Evolutionary conservation across 2,797 vertebrate species (phyloP).

Genomic region (Limosa lapponica): DNA sequence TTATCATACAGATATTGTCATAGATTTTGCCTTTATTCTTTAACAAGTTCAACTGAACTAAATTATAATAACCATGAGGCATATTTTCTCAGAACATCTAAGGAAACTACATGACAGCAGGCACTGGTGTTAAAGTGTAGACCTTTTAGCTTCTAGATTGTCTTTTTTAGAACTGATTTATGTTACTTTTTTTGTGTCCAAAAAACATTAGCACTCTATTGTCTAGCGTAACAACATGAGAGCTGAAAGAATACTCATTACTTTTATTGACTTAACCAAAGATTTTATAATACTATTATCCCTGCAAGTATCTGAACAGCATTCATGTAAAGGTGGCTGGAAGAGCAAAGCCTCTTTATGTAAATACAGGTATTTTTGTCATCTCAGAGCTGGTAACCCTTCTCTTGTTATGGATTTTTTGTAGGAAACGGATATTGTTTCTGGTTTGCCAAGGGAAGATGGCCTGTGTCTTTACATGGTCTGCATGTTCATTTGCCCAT

Average conservation of each 20-base stretch:
- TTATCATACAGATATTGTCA: not conserved
- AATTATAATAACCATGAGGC: not conserved
- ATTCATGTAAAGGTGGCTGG: not conserved
- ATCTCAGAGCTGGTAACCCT: not conserved
- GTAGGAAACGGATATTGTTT: not conserved
- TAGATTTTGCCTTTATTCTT: not conserved
- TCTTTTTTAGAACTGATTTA: not conserved
- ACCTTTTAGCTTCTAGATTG: not conserved
- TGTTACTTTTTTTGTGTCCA: not conserved
- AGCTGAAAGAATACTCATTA: not conserved
- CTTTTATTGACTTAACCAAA: not conserved
- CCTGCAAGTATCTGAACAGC: not conserved
- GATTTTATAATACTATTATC: not conserved
- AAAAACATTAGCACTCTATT: not conserved
- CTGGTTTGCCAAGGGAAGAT: not conserved
- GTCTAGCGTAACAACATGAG: not conserved
- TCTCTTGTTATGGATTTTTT: not conserved
- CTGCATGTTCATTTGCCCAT: not conserved
- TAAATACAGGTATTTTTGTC: not conserved
- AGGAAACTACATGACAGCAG: not conserved
- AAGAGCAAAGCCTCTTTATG: not conserved
- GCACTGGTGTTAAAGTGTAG: not conserved
- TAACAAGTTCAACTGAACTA: not conserved
- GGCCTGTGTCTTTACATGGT: not conserved
- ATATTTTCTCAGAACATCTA: not conserved